These are phyloP conservation scores for Falco punctatus DNA, from an alignment of 2,113 vertebrate genomes.

Conservation along the genomic window DNA sequence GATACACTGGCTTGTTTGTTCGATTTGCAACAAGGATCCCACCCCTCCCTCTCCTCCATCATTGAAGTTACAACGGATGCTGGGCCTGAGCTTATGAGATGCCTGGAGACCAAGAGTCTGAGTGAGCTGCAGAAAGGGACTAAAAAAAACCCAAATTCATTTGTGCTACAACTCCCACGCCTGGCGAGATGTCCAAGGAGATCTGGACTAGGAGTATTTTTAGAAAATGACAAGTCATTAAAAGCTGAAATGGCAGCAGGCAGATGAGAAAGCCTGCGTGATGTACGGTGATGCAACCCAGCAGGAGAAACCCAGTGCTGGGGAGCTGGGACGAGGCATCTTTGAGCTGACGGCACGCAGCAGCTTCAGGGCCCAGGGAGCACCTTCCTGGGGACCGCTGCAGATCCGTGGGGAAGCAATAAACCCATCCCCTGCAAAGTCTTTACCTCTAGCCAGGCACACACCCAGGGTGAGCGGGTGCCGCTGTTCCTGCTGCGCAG, in stretches of 20 bases:
- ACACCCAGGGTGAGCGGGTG: background rate
- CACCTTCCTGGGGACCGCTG: background rate
- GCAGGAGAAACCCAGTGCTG: background rate
- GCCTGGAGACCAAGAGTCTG: background rate
- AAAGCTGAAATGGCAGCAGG: background rate
- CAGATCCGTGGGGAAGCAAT: background rate
- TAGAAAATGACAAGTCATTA: background rate
- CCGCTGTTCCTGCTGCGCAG: accelerated
- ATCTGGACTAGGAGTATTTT: background rate
- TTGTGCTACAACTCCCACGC: background rate
- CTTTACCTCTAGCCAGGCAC: background rate
- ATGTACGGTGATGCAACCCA: background rate
- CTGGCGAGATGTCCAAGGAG: background rate
- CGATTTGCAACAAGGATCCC: background rate
- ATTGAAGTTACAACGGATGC: background rate
- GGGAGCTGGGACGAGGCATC: background rate
- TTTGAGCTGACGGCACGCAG: background rate
- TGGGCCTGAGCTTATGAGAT: background rate
- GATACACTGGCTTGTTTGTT: background rate
- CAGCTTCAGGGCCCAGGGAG: background rate
- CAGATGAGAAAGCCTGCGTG: background rate
- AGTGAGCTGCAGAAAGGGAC: background rate
- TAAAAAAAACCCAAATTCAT: background rate
- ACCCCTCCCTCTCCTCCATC: background rate
- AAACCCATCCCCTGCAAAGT: background rate